A percentile compares a stretch with the other conserved stretches of the same genome.
phyloP scores from a whole-genome alignment of 2,797 vertebrate species.

The Cyclopterus lumpus region DNA sequence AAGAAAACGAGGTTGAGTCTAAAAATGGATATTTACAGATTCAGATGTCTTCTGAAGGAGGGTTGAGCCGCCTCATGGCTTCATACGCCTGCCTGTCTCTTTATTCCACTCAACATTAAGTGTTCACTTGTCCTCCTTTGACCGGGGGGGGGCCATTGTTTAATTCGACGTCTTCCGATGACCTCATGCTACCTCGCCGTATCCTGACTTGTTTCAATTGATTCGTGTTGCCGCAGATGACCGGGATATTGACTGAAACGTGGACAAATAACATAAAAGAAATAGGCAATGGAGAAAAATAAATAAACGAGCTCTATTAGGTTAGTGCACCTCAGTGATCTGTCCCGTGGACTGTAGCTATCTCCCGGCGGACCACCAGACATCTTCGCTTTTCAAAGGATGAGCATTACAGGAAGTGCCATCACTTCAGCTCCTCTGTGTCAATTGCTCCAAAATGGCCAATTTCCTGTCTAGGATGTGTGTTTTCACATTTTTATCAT shows the following conservation, averaged over 20 bases:
- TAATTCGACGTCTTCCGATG: slow-evolving; percentile 19
- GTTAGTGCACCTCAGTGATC: slow-evolving; percentile 54
- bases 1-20: slow-evolving; percentile 9
- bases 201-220: slow-evolving; percentile 17
- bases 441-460: slow-evolving; percentile 80
- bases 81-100: slow-evolving; percentile 17
- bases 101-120: slow-evolving; percentile 38
- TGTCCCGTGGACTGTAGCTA: slow-evolving; percentile 57
- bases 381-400: slow-evolving; percentile 51
- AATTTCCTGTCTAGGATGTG: slow-evolving; percentile 80
- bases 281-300: slow-evolving; percentile 4
- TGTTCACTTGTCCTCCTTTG: slow-evolving; percentile 28
- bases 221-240: slow-evolving; percentile 9
- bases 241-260: slow-evolving; percentile 19
- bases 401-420: slow-evolving; percentile 68
- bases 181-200: neutral
- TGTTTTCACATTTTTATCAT: slow-evolving; percentile 83
- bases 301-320: slow-evolving; percentile 39
- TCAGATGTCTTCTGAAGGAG: slow-evolving; percentile 19
- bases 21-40: slow-evolving; percentile 17
- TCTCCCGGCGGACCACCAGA: slow-evolving; percentile 56
- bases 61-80: slow-evolving; percentile 16
- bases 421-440: slow-evolving; percentile 69
- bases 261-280: slow-evolving; percentile 17
- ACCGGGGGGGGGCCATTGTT: slow-evolving; percentile 16